phyloP scores from a whole-genome alignment of 2,888 invertebrate genomes.

The Callimorpha dominula region DNA sequence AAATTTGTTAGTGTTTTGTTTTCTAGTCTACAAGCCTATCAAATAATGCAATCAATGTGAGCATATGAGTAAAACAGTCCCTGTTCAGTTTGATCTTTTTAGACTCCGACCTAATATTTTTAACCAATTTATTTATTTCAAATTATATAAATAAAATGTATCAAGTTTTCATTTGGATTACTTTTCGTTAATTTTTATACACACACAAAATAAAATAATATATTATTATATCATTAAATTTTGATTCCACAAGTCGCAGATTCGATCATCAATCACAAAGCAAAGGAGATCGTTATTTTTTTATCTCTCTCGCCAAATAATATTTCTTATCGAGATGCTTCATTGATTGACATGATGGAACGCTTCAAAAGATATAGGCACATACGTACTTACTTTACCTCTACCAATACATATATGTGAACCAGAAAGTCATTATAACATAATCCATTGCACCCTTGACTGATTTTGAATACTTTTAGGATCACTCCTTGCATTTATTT shows the following conservation, averaged over 20 bases:
- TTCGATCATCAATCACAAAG: conserved; percentile 9
- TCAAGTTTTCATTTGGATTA: too few species aligned
- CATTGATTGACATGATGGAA: conserved; percentile 9
- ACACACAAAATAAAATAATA: neutral
- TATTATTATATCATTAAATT: neutral
- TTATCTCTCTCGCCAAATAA: conserved; percentile 4
- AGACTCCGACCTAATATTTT: too few species aligned
- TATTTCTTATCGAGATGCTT: conserved; percentile 3
- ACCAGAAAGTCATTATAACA: neutral
- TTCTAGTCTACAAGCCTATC: too few species aligned
- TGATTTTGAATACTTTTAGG: neutral
- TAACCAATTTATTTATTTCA: too few species aligned
- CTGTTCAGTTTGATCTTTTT: too few species aligned
- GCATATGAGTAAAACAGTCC: too few species aligned
- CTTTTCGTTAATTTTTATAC: neutral
- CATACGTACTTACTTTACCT: neutral
- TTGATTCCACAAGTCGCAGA: conserved; percentile 10
- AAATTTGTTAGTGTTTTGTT: too few species aligned
- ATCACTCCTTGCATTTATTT: neutral
- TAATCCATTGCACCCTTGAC: neutral
- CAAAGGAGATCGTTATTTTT: conserved; percentile 12
- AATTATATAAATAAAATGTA: too few species aligned
- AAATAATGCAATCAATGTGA: too few species aligned
- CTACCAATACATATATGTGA: too few species aligned
- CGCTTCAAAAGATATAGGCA: neutral